Percentiles rank a stretch among this genome's conserved stretches.
Evolutionary conservation across 1,140 invertebrate species (phyloP).

Genomic region (Microplitis demolitor): DNA sequence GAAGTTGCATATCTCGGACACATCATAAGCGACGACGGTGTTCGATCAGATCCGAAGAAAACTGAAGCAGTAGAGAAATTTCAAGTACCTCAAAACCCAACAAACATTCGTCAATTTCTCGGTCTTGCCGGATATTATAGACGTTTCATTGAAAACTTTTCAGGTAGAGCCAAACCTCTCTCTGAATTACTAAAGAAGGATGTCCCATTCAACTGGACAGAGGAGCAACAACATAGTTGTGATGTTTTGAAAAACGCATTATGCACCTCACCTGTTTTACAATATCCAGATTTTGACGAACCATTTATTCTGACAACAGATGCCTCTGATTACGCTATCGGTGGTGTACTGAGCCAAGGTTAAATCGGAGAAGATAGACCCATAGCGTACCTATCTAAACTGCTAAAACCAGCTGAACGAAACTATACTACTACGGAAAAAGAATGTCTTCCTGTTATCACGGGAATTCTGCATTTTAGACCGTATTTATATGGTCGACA

Average conservation of each 20-base stretch:
- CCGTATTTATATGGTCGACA: too few species aligned
- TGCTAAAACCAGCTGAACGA: too few species aligned
- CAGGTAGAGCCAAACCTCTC: not conserved
- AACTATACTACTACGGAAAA: too few species aligned
- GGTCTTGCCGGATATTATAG: not conserved
- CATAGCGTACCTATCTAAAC: too few species aligned
- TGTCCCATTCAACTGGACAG: not conserved
- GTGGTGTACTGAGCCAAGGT: too few species aligned
- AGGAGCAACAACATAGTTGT: not conserved
- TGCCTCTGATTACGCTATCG: too few species aligned
- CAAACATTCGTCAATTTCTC: slow-evolving; percentile 7
- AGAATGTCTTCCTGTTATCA: too few species aligned
- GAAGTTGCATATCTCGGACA: not conserved
- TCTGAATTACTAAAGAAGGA: not conserved
- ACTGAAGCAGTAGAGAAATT: not conserved
- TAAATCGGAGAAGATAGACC: too few species aligned
- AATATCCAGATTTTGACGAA: too few species aligned
- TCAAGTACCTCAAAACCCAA: not conserved
- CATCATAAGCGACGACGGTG: not conserved
- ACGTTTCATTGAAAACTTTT: slow-evolving; percentile 2
- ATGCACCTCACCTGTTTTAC: too few species aligned
- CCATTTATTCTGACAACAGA: too few species aligned
- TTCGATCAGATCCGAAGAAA: not conserved
- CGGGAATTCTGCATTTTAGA: too few species aligned
- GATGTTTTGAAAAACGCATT: not conserved